Evolutionary conservation across 2,888 invertebrate species (phyloP).

Genomic region (Ptilodon capucinus): DNA sequence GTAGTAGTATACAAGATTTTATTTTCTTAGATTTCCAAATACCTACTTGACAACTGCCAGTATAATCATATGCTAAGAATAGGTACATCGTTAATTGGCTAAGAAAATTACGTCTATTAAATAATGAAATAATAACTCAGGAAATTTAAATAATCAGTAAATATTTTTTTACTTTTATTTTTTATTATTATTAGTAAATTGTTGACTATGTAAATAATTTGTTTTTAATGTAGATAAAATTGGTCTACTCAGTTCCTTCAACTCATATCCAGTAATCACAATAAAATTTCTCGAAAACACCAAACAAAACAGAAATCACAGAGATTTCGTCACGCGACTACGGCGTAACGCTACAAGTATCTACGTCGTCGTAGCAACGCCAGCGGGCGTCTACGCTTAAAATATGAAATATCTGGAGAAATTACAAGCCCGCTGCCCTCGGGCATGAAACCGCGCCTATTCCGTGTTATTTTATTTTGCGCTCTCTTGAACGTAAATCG

Average conservation of each 20-base stretch:
- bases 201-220: too few relatives aligned
- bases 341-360: slow-evolving; percentile 58
- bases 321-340: slow-evolving; percentile 40
- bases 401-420: slow-evolving; percentile 77
- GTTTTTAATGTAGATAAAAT: too few relatives aligned
- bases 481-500: slow-evolving; percentile 68
- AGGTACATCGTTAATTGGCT: too few relatives aligned
- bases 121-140: too few relatives aligned
- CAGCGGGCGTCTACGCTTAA: slow-evolving; percentile 65
- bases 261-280: neutral
- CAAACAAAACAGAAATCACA: slow-evolving; percentile 29
- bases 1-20: too few relatives aligned
- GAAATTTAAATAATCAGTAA: too few relatives aligned
- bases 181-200: too few relatives aligned
- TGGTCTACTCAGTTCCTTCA: neutral
- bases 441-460: slow-evolving; percentile 73
- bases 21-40: too few relatives aligned
- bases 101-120: too few relatives aligned
- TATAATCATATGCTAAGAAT: too few relatives aligned
- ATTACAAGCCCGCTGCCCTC: slow-evolving; percentile 65
- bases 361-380: slow-evolving; percentile 67
- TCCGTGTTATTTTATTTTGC: slow-evolving; percentile 78
- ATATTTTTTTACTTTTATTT: too few relatives aligned
- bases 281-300: slow-evolving; percentile 8
- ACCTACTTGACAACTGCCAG: too few relatives aligned